Percentiles rank a stretch among this genome's conserved stretches.
phyloP scores from a whole-genome alignment of 1,140 invertebrate species.

The Octopus bimaculoides region DNA sequence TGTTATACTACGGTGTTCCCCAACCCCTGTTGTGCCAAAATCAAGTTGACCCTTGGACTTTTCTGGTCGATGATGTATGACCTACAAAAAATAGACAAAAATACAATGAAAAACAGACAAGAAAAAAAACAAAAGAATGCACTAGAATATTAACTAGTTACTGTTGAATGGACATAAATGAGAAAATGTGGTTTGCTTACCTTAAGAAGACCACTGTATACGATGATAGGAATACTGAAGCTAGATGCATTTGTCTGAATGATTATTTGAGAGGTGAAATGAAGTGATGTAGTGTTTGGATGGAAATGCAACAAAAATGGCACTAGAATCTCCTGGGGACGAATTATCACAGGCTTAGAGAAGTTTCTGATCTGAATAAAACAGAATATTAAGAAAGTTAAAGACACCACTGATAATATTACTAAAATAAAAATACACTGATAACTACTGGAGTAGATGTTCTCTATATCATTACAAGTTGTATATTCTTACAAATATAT shows the following conservation, averaged over 20 bases:
- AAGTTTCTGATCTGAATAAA: slow-evolving; percentile 53
- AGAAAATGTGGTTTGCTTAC: slow-evolving; percentile 28
- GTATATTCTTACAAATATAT: too few relatives aligned
- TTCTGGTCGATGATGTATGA: slow-evolving; percentile 59
- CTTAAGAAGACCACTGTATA: slow-evolving; percentile 72
- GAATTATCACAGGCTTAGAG: slow-evolving; percentile 62
- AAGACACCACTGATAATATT: too few relatives aligned
- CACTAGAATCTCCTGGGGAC: slow-evolving; percentile 63
- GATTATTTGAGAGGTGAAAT: slow-evolving; percentile 67
- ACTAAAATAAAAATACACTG: too few relatives aligned
- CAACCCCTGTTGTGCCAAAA: slow-evolving; percentile 73
- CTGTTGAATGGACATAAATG: background rate
- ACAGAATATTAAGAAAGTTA: background rate
- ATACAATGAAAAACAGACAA: background rate
- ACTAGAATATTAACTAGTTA: too few relatives aligned
- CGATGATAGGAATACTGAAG: slow-evolving; percentile 69
- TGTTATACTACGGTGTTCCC: slow-evolving; percentile 67
- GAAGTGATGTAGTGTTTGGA: slow-evolving; percentile 62
- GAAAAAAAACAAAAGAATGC: too few relatives aligned
- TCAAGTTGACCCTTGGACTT: slow-evolving; percentile 65
- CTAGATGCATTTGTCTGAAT: slow-evolving; percentile 74
- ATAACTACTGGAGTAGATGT: too few relatives aligned
- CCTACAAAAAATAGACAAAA: slow-evolving; percentile 35
- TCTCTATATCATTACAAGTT: too few relatives aligned
- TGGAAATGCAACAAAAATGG: slow-evolving; percentile 64